phyloP scores from a whole-genome alignment of 1,140 invertebrate genomes.

The Leptonema lineaticorne region DNA sequence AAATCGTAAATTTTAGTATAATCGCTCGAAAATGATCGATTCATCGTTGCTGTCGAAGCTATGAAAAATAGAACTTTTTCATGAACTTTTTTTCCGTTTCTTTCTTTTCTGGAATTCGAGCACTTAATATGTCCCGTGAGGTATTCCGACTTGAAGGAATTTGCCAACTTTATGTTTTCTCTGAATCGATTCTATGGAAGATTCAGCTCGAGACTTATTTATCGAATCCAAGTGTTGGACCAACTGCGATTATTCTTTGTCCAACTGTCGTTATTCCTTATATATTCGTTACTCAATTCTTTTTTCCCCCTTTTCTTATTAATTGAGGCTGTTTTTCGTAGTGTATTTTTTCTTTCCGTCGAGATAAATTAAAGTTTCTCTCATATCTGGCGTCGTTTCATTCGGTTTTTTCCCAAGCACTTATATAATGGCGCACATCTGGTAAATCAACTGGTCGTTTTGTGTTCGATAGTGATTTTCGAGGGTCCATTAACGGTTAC shows the following conservation, averaged over 20 bases:
- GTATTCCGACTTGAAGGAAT: neutral
- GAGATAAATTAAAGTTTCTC: too few relatives aligned
- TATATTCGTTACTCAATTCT: too few relatives aligned
- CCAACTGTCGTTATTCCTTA: neutral
- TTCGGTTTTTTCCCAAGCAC: too few relatives aligned
- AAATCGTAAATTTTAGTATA: neutral
- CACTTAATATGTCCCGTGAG: conserved; percentile 16
- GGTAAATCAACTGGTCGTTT: too few relatives aligned
- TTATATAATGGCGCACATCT: too few relatives aligned
- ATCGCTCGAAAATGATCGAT: neutral
- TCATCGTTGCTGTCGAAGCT: neutral
- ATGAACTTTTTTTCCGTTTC: too few relatives aligned
- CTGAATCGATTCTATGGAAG: neutral
- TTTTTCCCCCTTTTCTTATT: too few relatives aligned
- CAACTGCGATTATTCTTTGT: neutral
- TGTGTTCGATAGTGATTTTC: too few relatives aligned
- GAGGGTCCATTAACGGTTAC: too few relatives aligned
- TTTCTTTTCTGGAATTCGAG: conserved; percentile 12
- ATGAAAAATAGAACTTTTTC: conserved; percentile 1
- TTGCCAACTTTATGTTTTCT: neutral
- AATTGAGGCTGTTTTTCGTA: too few relatives aligned
- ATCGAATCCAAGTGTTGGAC: neutral
- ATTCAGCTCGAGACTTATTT: neutral
- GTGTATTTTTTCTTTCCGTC: too few relatives aligned
- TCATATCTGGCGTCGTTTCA: too few relatives aligned